Base-by-base conservation (phyloP, 2,888 invertebrate genomes). In the Callyntrura guangdongensis region DNA sequence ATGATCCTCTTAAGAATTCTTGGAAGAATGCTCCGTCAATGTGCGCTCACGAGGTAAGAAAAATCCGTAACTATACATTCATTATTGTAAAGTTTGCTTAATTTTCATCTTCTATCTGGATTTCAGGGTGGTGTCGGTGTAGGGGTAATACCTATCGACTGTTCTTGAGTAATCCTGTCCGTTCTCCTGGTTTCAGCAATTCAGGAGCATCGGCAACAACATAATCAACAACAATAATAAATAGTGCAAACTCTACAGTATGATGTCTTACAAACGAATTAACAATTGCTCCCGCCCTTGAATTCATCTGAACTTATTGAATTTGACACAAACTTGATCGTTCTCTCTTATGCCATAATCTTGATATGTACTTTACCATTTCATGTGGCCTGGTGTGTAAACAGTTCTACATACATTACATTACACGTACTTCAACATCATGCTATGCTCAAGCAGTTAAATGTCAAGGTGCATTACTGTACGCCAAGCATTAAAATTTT, bases 101-200 rank as follows among this genome's bases (percentile, higher is more conserved):
- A 22, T 27, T 47, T 14, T 77, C n/a, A 36, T 36, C 36, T 36
- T 6, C 36, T 6, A 2, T 36, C 36, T 36, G 36, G 6, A 36
- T 36, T 61, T 12, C n/a, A 86, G 84, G 98, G 98, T 0, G 98
- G 98, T 0, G 98, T 98, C 0, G 98, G 98, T n/a, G 97, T 98
- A 27, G 98, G 98, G 0, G 98, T 98, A 5, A 96, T 98, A 93
- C 97, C 97, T 87, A 95, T 95, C n/a, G 93, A 93, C 45, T 69
- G 84, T 69, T 74, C 77, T 17, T 90, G 89, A 90, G 47, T 82
- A 45, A 27, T 74, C 49, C 49, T 22, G 5, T 20, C n/a, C 74
- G 22, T 20, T 3, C 25, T 20, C 14, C 14, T 89, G 89, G 84
- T 84, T 67, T 64, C 89, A n/a, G 27, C 69, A 9, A 53, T 53